Percentiles rank a stretch among this genome's conserved stretches.
Conservation (phyloP, 2,797 vertebrate species). For the Ispidina lecontei region DNA sequence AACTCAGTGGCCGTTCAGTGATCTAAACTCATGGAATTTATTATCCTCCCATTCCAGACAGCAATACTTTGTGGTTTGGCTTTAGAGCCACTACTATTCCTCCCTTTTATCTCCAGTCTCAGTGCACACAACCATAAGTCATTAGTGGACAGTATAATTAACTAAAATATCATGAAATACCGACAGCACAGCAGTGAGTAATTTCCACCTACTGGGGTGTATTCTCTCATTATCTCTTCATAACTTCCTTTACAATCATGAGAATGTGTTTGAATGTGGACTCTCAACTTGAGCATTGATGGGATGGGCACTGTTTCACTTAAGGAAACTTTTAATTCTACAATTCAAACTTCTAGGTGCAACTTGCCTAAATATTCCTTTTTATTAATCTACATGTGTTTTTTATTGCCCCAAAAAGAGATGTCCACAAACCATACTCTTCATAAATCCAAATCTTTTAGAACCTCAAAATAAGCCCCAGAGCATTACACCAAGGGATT, state of each 20-base stretch:
- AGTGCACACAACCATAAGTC: not conserved
- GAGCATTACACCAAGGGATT: not conserved
- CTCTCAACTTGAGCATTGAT: not conserved
- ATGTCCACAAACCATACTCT: not conserved
- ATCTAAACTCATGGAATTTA: not conserved
- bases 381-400: not conserved
- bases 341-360: not conserved
- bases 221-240: not conserved
- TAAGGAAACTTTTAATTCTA: not conserved
- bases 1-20: not conserved
- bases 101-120: not conserved
- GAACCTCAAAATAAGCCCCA: not conserved
- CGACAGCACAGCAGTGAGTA: not conserved
- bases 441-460: not conserved
- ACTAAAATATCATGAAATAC: constrained; percentile 32
- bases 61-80: not conserved
- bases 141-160: constrained; percentile 32
- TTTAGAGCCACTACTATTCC: not conserved
- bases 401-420: not conserved
- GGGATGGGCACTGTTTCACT: not conserved
- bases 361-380: not conserved
- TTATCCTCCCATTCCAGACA: not conserved
- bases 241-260: not conserved
- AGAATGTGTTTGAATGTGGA: not conserved
- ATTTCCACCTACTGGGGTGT: constrained; percentile 23